These are phyloP conservation scores for Brachyhypopomus gauderio DNA, from an alignment of 2,113 vertebrate genomes.

Conservation along the genomic window DNA sequence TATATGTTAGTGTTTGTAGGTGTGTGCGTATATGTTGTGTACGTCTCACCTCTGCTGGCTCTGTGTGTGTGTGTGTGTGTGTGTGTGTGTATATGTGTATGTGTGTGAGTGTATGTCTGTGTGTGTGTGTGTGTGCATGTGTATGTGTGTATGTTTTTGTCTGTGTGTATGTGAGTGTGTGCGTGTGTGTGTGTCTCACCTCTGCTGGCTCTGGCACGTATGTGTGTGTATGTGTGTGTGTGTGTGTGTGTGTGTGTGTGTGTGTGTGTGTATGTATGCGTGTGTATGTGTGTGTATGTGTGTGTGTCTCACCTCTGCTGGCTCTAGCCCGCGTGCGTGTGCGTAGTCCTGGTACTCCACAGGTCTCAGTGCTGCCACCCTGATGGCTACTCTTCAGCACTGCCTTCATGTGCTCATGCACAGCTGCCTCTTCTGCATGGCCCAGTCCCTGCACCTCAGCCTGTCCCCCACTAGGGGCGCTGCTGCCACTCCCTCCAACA, in stretches of 20 bases:
- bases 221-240: no score
- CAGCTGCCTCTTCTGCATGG: constrained; percentile 81
- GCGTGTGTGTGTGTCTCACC: background rate
- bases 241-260: no score
- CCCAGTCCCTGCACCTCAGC: constrained; percentile 79
- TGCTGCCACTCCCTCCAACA: constrained; percentile 27
- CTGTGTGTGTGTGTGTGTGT: no score
- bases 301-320: constrained; percentile 71
- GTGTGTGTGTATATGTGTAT: no score
- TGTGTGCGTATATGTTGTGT: no score
- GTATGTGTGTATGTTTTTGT: background rate
- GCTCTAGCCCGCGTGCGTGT: constrained; percentile 81
- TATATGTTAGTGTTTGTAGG: background rate
- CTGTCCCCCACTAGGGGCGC: constrained; percentile 64
- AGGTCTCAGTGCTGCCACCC: constrained; percentile 68
- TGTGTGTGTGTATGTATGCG: background rate
- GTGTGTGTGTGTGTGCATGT: background rate
- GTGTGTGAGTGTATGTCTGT: background rate
- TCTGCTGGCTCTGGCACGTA: background rate
- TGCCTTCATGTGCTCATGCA: constrained; percentile 93
- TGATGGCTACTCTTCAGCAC: constrained; percentile 81
- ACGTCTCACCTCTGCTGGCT: no score
- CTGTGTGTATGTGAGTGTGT: background rate
- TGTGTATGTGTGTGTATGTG: background rate
- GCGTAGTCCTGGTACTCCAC: constrained; percentile 72